phyloP scores from a whole-genome alignment of 1,140 invertebrate genomes.

The Telenomus remus region DNA sequence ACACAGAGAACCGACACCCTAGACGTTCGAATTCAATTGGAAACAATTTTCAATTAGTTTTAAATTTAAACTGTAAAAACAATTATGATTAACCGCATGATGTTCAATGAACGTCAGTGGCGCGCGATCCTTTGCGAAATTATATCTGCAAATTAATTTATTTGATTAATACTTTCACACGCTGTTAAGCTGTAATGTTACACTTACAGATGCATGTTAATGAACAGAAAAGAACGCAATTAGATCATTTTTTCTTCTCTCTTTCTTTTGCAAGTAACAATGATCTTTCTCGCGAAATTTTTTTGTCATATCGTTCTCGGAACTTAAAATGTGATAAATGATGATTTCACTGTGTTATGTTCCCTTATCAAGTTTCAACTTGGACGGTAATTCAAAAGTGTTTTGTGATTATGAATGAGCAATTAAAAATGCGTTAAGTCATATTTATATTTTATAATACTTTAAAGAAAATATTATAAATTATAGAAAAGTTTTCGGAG shows the following conservation, averaged over 20 bases:
- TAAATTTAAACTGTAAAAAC: not conserved
- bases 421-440: too few species aligned
- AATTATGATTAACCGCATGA: not conserved
- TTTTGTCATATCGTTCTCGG: too few species aligned
- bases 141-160: slow-evolving; percentile 14
- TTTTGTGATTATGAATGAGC: too few species aligned
- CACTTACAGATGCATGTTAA: slow-evolving; percentile 11
- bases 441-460: too few species aligned
- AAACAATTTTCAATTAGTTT: not conserved
- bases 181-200: slow-evolving; percentile 19
- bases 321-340: too few species aligned
- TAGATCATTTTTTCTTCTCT: slow-evolving; percentile 5
- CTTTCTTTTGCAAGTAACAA: not conserved
- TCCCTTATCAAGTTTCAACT: too few species aligned
- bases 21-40: slow-evolving; percentile 9
- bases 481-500: too few species aligned
- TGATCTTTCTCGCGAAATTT: too few species aligned
- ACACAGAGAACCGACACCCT: slow-evolving; percentile 29
- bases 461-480: too few species aligned
- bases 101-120: slow-evolving; percentile 1
- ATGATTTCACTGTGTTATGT: too few species aligned
- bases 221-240: slow-evolving; percentile 4
- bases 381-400: too few species aligned
- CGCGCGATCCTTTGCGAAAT: slow-evolving; percentile 7
- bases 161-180: slow-evolving; percentile 17